phyloP scores from a whole-genome alignment of 2,797 vertebrate genomes.

The Parambassis ranga region DNA sequence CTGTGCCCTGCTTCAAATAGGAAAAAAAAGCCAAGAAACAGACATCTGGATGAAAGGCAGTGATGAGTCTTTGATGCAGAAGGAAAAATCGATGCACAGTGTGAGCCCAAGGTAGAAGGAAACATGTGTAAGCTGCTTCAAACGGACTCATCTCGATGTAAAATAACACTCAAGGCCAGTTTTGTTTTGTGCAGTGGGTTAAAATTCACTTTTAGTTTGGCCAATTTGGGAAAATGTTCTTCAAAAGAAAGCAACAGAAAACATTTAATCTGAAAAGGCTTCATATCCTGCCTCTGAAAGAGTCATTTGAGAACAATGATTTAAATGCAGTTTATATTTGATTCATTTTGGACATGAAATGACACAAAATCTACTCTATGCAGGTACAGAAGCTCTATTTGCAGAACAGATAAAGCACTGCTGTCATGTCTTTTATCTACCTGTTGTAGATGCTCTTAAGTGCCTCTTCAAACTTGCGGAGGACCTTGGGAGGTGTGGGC shows the following conservation, averaged over 20 bases:
- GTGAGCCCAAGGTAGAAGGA: constrained; percentile 50
- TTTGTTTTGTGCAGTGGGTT: not conserved
- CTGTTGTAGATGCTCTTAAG: constrained; percentile 88
- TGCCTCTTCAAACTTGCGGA: constrained; percentile 87
- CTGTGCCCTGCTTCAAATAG: constrained; percentile 16
- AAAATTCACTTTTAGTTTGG: constrained; percentile 1
- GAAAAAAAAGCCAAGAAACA: constrained; percentile 26
- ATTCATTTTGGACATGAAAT: rapidly evolving
- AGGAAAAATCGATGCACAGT: constrained; percentile 62
- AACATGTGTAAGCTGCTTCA: constrained; percentile 55
- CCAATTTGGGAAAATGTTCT: not conserved
- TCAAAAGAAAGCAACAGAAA: constrained; percentile 1
- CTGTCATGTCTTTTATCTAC: too few relatives aligned
- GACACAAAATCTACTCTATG: not conserved
- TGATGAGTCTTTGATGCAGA: constrained; percentile 57
- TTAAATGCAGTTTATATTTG: not conserved
- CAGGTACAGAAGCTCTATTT: too few relatives aligned
- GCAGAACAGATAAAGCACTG: too few relatives aligned
- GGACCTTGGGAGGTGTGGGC: constrained; percentile 91
- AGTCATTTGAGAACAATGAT: rapidly evolving
- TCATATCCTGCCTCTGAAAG: not conserved
- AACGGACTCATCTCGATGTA: constrained; percentile 58
- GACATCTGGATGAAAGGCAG: constrained; percentile 61
- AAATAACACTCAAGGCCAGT: constrained; percentile 29
- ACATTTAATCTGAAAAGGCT: not conserved